Percentiles rank a stretch among this genome's conserved stretches.
These are phyloP conservation scores for Julus scandinavius DNA, from an alignment of 2,888 invertebrate species.

Conservation along the genomic window DNA sequence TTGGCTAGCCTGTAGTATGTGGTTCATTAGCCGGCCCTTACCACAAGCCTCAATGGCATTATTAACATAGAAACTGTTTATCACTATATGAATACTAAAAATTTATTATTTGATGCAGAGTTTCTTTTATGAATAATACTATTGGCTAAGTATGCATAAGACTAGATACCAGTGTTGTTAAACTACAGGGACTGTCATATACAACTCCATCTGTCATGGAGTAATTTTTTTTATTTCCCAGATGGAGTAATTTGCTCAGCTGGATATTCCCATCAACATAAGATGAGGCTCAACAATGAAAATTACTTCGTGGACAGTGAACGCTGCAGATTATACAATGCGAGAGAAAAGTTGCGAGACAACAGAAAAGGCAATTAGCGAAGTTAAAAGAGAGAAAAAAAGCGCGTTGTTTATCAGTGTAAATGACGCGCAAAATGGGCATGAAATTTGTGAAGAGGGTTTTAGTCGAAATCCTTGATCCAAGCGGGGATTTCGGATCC, in stretches of 20 bases:
- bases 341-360: conserved; percentile 31
- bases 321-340: conserved; percentile 19
- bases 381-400: conserved; percentile 14
- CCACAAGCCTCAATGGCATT: no score
- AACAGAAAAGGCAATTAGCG: conserved; percentile 27
- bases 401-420: conserved; percentile 11
- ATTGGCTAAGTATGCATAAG: background rate
- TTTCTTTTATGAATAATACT: background rate
- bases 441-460: conserved; percentile 9
- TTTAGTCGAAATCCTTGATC: background rate
- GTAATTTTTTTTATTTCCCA: conserved; percentile 12
- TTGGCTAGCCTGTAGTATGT: no score
- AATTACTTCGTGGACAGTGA: conserved; percentile 27
- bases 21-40: no score
- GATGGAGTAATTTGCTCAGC: conserved; percentile 33
- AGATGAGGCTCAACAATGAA: conserved; percentile 27
- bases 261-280: conserved; percentile 33
- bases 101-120: background rate
- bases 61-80: no score
- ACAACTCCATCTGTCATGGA: conserved; percentile 27
- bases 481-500: background rate
- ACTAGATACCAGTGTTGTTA: background rate
- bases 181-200: conserved; percentile 8
- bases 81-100: background rate
- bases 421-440: background rate